Base-by-base conservation (phyloP, 1,140 invertebrate genomes). In the Platorchestia sp. region DNA sequence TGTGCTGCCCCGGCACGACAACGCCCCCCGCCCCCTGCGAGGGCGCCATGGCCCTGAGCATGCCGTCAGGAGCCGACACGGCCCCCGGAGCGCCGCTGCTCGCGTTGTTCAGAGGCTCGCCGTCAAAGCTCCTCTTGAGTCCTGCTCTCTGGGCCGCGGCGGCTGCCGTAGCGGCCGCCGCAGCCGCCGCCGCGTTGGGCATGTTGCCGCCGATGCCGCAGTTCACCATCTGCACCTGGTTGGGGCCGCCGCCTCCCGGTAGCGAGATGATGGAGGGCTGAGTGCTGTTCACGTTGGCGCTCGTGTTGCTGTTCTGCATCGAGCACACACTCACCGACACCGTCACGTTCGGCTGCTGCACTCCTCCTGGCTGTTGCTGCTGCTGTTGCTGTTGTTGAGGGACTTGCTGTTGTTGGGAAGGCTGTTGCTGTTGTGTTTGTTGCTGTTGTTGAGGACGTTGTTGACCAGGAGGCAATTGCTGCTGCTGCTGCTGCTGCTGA, bases 351-450 rank as follows among this genome's bases (percentile, higher is more conserved):
- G 1, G 95, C 86, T 97, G 95, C 86, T 96, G 96, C 19, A 41
- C 86, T 95, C 86, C 91, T 53, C 41, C 86, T 86, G 51, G 93
- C 75, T 95, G 96, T n/a, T 96, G 87, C 96, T 96, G 45, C 96
- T 95, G 95, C 96, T 97, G 97, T 95, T 97, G 97, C 75, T 97
- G 97, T 95, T 97, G 97, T 96, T 97, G 97, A 96, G 97, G 96
- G 95, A 97, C 97, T 59, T 59, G 90, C 59, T 42, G 87, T 86
- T 43, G 96, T 95, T 75, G 96, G 90, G 75, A 86, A 7, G 6
- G 44, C n/a, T 45, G 91, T 44, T 93, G 91, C 91, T 93, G 89
- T 41, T 91, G 89, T 44, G 14, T 44, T 47, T 93, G 91, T 93
- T 93, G 91, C 40, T 93, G 91, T 44, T 45, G 91, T 45, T 45